Percentiles rank a stretch among this genome's conserved stretches.
These are phyloP conservation scores for Ennomos quercinarius DNA, from an alignment of 2,888 invertebrate genomes.

Conservation along the genomic window DNA sequence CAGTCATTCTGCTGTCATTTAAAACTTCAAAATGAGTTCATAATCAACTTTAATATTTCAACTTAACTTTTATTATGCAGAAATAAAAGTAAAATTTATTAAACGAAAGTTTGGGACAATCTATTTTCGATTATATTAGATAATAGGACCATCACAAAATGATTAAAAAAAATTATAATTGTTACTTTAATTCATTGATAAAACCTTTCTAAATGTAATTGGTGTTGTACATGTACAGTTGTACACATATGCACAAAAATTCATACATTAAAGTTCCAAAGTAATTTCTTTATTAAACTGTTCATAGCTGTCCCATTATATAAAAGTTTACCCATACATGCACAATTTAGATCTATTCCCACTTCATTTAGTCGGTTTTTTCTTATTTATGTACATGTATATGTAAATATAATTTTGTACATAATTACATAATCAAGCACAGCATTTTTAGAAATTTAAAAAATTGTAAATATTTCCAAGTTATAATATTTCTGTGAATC, in stretches of 20 bases:
- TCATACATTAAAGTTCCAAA: slow-evolving; percentile 5
- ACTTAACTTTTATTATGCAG: no score
- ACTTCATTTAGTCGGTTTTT: not conserved
- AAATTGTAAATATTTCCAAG: no score
- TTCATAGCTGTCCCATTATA: slow-evolving; percentile 53
- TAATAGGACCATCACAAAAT: not conserved
- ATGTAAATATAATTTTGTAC: slow-evolving; percentile 27
- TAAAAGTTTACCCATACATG: slow-evolving; percentile 43
- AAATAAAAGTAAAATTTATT: no score
- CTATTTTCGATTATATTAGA: no score
- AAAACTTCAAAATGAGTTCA: no score
- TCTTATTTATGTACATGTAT: slow-evolving; percentile 2
- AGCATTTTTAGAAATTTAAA: no score
- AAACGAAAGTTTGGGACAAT: no score
- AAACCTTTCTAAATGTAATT: slow-evolving; percentile 11
- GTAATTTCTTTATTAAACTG: slow-evolving; percentile 7
- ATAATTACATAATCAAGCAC: not conserved
- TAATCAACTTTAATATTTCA: no score
- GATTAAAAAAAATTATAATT: no score
- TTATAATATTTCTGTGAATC: not conserved
- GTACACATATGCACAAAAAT: slow-evolving; percentile 18
- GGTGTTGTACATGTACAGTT: slow-evolving; percentile 17
- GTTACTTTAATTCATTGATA: slow-evolving; percentile 7
- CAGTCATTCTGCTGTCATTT: no score
- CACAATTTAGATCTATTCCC: slow-evolving; percentile 6